Percentiles rank a stretch among this genome's conserved stretches.
These are phyloP conservation scores for Caerostris darwini DNA, from an alignment of 1,140 invertebrate species.

Conservation along the genomic window DNA sequence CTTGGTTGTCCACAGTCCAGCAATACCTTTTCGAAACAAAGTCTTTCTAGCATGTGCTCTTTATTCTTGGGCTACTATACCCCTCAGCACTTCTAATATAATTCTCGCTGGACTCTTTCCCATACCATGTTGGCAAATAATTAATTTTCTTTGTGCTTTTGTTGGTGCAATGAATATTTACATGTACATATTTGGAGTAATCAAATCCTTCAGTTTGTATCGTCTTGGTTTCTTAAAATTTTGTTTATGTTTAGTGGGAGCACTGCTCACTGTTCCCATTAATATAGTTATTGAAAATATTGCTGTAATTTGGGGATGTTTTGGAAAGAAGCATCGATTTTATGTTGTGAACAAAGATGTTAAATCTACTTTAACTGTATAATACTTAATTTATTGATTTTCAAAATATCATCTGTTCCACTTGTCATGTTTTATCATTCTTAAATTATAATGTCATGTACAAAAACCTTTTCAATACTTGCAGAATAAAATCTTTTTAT, in stretches of 20 bases:
- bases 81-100: conserved; percentile 94
- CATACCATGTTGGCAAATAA: conserved; percentile 88
- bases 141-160: conserved; percentile 94
- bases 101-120: conserved; percentile 92
- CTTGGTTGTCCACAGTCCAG: conserved; percentile 94
- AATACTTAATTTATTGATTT: conserved; percentile 76
- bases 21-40: conserved; percentile 92
- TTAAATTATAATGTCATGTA: conserved; percentile 66
- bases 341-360: conserved; percentile 96
- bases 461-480: conserved; percentile 25
- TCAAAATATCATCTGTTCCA: conserved; percentile 3
- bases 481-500: conserved; percentile 61
- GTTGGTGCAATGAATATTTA: conserved; percentile 95
- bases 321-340: conserved; percentile 96
- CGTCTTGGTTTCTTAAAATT: conserved; percentile 91
- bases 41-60: conserved; percentile 93
- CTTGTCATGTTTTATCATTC: not conserved
- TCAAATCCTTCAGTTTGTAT: conserved; percentile 95
- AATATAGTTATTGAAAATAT: conserved; percentile 96
- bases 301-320: conserved; percentile 94
- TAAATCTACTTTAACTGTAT: conserved; percentile 80
- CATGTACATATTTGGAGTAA: conserved; percentile 97
- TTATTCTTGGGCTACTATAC: conserved; percentile 97
- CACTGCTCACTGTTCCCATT: conserved; percentile 93
- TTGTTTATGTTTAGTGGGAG: conserved; percentile 90